Base-by-base conservation (phyloP, 2,113 vertebrate species). In the Pelodiscus sinensis region DNA sequence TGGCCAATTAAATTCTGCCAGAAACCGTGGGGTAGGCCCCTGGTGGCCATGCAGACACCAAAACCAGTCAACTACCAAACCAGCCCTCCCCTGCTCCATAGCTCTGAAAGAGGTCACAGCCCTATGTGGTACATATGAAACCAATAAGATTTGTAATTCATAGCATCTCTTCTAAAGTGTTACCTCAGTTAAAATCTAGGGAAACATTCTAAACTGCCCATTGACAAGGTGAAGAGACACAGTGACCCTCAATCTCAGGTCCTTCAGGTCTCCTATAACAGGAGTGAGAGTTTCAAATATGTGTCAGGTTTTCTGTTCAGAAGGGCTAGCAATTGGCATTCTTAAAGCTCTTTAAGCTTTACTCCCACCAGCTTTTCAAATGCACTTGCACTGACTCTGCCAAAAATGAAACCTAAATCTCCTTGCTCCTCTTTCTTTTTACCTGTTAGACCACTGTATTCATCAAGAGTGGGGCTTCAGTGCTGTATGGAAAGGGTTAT, bases 371-470 rank as follows among this genome's bases (percentile, higher is more conserved):
- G 16, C 31, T 68, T 75, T 75, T 50, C 73, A 75, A 75, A 75
- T 75, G 21, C 24, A 25, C 38, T 50, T 5, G 31, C n/a, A 19
- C 65, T 0, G 0, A 71, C 51, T 77, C 55, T 16, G 44, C 3
- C 84, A 96, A 94, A 97, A 94, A 88, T 92, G 90, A 96, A 97
- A 94, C 75, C 78, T 89, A 94, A 96, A 29, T 77, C 90, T 92
- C 35, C 51, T 88, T 96, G 92, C 87, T 90, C 54, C 54, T 85
- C n/a, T 22, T 95, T 79, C 83, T 88, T 92, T 92, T 93, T 88
- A 4, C 80, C 22, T 83, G 84, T 21, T 91, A 82, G 44, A 78
- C 44, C 83, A 94, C 78, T 57, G 0, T 94, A 51, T 83, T 85
- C 80, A 55, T 27, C 80, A 9, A 19, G 13, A 10, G 29, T 93